A percentile compares a stretch with the other conserved stretches of the same genome.
phyloP scores from a whole-genome alignment of 2,888 invertebrate species.

The Bhutanitis thaidina region DNA sequence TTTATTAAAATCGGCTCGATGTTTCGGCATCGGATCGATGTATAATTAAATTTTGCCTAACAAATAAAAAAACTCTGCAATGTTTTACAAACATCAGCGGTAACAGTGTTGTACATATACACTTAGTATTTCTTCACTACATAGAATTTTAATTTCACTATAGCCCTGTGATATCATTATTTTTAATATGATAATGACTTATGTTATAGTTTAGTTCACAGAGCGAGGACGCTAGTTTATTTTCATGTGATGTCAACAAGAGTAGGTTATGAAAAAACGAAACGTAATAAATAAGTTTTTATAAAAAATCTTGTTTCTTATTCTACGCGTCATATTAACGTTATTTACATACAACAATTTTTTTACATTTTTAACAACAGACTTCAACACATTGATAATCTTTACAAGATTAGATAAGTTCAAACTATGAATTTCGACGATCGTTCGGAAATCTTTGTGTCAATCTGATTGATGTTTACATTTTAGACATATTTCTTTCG shows the following conservation, averaged over 20 bases:
- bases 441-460: not conserved
- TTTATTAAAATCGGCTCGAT: too few species aligned
- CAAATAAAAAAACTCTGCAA: too few species aligned
- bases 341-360: slow-evolving; percentile 57
- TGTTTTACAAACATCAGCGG: too few species aligned
- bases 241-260: slow-evolving; percentile 4
- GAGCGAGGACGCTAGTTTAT: slow-evolving; percentile 13
- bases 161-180: slow-evolving; percentile 9
- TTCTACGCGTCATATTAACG: slow-evolving; percentile 47
- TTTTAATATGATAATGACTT: not conserved
- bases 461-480: not conserved
- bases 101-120: too few species aligned
- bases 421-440: not conserved
- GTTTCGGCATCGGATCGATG: too few species aligned
- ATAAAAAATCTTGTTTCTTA: slow-evolving; percentile 57
- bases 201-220: slow-evolving; percentile 3
- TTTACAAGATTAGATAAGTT: not conserved
- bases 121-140: too few species aligned
- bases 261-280: slow-evolving; percentile 20
- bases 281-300: slow-evolving; percentile 70
- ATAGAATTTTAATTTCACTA: not conserved
- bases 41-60: too few species aligned
- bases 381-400: too few species aligned
- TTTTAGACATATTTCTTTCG: not conserved
- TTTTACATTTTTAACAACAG: slow-evolving; percentile 20